Evolutionary conservation across 2,888 invertebrate genomes (phyloP).

Genomic region (Gisinianus flammeolus): DNA sequence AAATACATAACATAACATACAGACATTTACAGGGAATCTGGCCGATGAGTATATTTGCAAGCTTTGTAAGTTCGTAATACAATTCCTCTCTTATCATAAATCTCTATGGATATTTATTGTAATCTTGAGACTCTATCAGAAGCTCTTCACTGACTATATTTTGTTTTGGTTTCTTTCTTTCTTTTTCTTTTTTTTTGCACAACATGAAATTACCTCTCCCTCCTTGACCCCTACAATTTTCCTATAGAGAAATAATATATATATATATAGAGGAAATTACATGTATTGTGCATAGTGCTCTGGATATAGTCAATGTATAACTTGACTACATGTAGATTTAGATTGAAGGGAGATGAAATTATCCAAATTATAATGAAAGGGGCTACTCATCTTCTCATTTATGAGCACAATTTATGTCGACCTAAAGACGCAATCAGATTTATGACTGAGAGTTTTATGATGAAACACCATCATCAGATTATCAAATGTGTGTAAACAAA

Average conservation of each 20-base stretch:
- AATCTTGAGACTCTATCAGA: conserved; percentile 20
- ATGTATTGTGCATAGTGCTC: neutral
- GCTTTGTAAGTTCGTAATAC: neutral
- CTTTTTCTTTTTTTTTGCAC: conserved; percentile 11
- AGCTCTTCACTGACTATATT: neutral
- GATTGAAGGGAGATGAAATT: neutral
- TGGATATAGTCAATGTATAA: neutral
- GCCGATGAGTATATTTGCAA: conserved; percentile 6
- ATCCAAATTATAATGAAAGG: neutral
- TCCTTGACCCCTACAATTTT: conserved; percentile 20
- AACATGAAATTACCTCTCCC: conserved; percentile 10
- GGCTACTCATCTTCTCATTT: neutral
- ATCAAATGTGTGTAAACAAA: conserved; percentile 3
- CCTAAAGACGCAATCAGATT: neutral
- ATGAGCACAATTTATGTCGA: neutral
- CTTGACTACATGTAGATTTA: neutral
- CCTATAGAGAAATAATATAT: neutral
- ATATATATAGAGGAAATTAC: neutral
- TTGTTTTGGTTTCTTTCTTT: too few species aligned
- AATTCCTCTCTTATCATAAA: conserved; percentile 18
- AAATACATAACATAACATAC: too few species aligned
- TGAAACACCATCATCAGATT: neutral
- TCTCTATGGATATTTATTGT: conserved; percentile 17
- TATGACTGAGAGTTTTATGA: neutral
- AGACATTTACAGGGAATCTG: too few species aligned